These are phyloP conservation scores for Platysternon megacephalum DNA, from an alignment of 2,113 vertebrate genomes.

Conservation along the genomic window DNA sequence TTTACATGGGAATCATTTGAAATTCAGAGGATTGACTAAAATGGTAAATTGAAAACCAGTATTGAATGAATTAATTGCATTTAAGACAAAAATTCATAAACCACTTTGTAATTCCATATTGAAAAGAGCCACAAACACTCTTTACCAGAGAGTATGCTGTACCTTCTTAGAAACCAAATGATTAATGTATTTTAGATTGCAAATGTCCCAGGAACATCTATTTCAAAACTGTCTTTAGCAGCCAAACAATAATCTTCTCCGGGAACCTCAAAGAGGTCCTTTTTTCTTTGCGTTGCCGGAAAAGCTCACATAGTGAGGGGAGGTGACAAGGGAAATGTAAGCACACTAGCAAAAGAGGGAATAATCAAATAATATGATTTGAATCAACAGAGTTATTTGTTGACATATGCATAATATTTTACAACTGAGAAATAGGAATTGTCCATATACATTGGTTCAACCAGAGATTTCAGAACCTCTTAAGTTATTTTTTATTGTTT, in stretches of 20 bases:
- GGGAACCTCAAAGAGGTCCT: background rate
- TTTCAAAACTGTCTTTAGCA: background rate
- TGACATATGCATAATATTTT: background rate
- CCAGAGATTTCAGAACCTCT: background rate
- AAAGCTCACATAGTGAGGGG: background rate
- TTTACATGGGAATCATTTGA: constrained; percentile 43
- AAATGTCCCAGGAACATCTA: background rate
- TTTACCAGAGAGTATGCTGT: background rate
- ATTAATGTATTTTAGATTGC: background rate
- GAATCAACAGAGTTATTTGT: background rate
- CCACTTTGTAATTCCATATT: constrained; percentile 44
- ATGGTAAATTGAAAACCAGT: constrained; percentile 51
- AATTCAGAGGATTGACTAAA: constrained; percentile 62
- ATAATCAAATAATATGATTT: background rate
- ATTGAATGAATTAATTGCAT: constrained; percentile 45
- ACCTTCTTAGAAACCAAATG: background rate
- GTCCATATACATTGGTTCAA: background rate
- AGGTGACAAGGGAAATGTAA: background rate
- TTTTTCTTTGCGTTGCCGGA: background rate
- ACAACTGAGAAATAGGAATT: background rate
- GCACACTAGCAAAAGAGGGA: background rate
- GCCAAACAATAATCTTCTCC: background rate
- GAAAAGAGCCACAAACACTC: background rate
- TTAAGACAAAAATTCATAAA: constrained; percentile 56
- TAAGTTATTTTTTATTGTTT: background rate